A percentile compares a stretch with the other conserved stretches of the same genome.
Evolutionary conservation across 2,113 vertebrate species (phyloP).

Genomic region (Connochaetes taurinus): DNA sequence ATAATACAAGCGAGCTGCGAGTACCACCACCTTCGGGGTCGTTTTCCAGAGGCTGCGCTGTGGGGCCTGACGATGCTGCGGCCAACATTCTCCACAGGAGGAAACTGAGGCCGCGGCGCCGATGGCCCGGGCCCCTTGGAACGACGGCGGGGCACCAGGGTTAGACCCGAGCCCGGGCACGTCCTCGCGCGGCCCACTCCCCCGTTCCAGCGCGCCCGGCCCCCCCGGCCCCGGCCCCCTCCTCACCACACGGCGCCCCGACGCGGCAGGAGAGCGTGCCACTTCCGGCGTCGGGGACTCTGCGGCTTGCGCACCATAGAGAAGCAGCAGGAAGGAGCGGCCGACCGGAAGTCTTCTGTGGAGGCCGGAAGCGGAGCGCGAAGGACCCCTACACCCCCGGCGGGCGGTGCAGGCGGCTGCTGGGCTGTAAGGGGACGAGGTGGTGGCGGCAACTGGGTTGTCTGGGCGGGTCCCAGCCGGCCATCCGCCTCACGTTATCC

Average conservation of each 20-base stretch:
- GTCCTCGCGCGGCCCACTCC: accelerated
- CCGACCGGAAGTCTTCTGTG: not conserved
- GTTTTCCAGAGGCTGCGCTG: not conserved
- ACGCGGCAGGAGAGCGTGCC: accelerated
- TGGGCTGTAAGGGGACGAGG: accelerated
- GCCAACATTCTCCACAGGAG: not conserved
- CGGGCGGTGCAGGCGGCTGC: accelerated
- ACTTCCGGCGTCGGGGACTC: not conserved
- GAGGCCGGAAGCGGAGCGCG: accelerated
- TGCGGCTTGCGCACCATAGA: not conserved
- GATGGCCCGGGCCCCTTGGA: accelerated
- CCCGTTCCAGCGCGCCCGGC: accelerated
- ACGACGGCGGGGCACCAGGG: accelerated
- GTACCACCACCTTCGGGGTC: not conserved
- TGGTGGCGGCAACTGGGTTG: accelerated
- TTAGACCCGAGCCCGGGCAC: accelerated
- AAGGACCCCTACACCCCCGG: accelerated
- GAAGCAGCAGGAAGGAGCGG: slow-evolving; percentile 19
- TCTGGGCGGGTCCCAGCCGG: accelerated
- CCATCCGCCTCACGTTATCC: accelerated
- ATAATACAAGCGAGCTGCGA: not conserved
- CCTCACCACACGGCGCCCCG: not conserved
- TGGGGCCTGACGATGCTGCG: not conserved
- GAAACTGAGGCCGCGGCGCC: no score
- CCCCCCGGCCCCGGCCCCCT: accelerated